Conservation (phyloP, 2,888 invertebrate genomes). For the Plebejus anna region DNA sequence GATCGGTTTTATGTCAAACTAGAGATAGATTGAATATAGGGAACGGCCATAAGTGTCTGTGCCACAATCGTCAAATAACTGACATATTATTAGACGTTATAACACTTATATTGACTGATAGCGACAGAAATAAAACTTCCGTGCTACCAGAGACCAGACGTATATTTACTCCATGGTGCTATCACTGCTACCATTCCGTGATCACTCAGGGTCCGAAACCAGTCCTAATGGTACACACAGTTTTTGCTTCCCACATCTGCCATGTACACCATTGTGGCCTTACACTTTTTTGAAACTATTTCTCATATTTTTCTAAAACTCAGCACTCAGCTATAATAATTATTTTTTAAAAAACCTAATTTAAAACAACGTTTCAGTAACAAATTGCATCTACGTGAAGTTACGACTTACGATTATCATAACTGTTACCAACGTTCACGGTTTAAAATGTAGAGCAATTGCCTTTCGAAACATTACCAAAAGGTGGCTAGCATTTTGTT, state of each 20-base stretch:
- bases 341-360: neutral
- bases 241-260: neutral
- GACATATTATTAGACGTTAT: too few relatives aligned
- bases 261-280: neutral
- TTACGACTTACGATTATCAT: neutral
- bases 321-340: neutral
- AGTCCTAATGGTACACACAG: neutral
- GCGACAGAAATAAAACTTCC: too few relatives aligned
- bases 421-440: neutral
- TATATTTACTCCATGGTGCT: too few relatives aligned
- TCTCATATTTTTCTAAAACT: neutral
- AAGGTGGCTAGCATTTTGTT: neutral
- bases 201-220: too few relatives aligned
- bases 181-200: too few relatives aligned
- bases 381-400: neutral
- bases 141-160: too few relatives aligned
- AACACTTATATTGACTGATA: too few relatives aligned
- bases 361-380: neutral
- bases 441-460: constrained; percentile 3
- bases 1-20: too few relatives aligned
- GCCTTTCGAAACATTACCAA: neutral
- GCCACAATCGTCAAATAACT: too few relatives aligned
- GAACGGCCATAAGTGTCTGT: too few relatives aligned
- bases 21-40: too few relatives aligned
- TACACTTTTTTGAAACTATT: neutral